Evolutionary conservation across 2,113 vertebrate species (phyloP), one percentile per base, ranked within the genome.

Genomic region (Pterocles gutturalis): DNA sequence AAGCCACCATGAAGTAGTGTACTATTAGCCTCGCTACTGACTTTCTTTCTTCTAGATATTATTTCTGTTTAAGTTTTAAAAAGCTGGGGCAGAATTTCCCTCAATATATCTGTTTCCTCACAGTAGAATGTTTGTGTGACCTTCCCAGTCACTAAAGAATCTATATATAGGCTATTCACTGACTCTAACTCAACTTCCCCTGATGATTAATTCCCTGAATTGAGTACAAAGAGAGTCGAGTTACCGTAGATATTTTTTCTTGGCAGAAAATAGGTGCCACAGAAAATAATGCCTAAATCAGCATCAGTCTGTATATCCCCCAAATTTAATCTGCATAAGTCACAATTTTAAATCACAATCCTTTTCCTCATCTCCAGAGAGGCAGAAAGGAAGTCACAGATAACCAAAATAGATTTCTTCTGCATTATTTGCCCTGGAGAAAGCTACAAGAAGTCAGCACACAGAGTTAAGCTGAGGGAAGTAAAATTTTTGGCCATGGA

Each of bases 381-480:
- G 55, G n/a, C 19, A 92, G 60, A 77, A 72, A 34, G 80, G 66
- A 70, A 86, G 80, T 36, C 33, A 77, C 49, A 91, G 78, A 82
- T 53, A 84, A 64, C 6, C 21, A 84, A 65, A 51, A 1, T 17
- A 67, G 26, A 67, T 71, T 95, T 82, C 19, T 75, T 77, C 72
- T 31, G 31, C 16, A 5, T 38, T 92, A 84, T 95, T 95, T 93
- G 48, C 77, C 69, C 41, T 69, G 77, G 73, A 72, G 86, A 93
- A 57, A 87, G 70, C 34, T 34, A 96, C 55, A 93, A 88, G n/a
- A 92, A 95, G 55, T 92, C 83, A 91, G 84, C 34, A 89, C 45
- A 89, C 13, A 84, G 65, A 93, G 87, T 79, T 91, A 95, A 94
- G 55, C 65, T 78, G 72, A 94, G 20, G 24, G 79, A 94, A 95